A percentile compares a stretch with the other conserved stretches of the same genome.
Conservation (phyloP, 1,140 invertebrate genomes). For the Psilanteris sp. region DNA sequence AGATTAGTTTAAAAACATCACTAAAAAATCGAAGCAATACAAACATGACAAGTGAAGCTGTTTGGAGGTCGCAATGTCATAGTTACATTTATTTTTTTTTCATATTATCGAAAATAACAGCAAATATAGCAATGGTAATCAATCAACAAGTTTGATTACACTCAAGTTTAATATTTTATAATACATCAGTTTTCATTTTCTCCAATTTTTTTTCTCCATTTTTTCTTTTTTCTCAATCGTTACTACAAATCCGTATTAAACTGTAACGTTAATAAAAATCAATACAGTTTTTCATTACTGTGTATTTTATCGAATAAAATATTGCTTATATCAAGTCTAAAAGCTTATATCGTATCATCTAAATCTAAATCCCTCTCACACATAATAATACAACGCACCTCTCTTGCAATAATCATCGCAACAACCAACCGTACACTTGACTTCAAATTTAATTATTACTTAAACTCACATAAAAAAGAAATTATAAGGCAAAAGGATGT, state of each 20-base stretch:
- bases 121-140: slow-evolving; percentile 53
- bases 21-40: slow-evolving; percentile 54
- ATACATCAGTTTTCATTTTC: slow-evolving; percentile 42
- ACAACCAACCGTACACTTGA: slow-evolving; percentile 43
- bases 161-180: slow-evolving; percentile 56
- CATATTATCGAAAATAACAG: slow-evolving; percentile 57
- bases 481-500: not conserved
- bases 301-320: slow-evolving; percentile 51
- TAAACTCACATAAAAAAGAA: slow-evolving; percentile 16
- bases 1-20: slow-evolving; percentile 43
- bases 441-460: slow-evolving; percentile 47
- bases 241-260: slow-evolving; percentile 59
- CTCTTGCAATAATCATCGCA: slow-evolving; percentile 36
- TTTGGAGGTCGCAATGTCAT: slow-evolving; percentile 35
- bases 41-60: slow-evolving; percentile 47
- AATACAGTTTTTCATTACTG: slow-evolving; percentile 49
- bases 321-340: slow-evolving; percentile 58
- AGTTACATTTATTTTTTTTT: slow-evolving; percentile 61
- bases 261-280: slow-evolving; percentile 56
- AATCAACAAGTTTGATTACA: slow-evolving; percentile 58
- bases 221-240: slow-evolving; percentile 7
- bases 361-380: slow-evolving; percentile 43
- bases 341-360: slow-evolving; percentile 47
- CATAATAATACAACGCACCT: slow-evolving; percentile 49
- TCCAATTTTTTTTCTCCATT: no score